phyloP scores from a whole-genome alignment of 2,888 invertebrate species.

The Cephalotes varians region DNA sequence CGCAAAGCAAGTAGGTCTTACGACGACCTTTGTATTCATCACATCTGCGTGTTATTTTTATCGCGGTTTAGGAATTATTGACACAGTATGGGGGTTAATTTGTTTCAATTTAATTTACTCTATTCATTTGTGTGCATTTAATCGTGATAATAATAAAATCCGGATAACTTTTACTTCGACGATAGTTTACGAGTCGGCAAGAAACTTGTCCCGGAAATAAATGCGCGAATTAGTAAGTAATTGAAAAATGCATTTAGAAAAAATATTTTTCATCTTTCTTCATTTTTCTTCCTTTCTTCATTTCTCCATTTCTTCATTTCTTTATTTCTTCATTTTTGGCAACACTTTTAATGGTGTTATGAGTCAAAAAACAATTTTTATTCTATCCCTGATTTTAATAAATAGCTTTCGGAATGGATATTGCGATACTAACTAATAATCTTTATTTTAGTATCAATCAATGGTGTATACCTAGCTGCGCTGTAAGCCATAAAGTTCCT shows the following conservation, averaged over 20 bases:
- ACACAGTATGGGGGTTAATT: background rate
- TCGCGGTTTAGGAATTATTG: background rate
- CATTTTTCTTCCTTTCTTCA: background rate
- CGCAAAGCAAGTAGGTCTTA: slow-evolving; percentile 21
- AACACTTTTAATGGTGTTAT: background rate
- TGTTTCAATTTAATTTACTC: slow-evolving; percentile 4
- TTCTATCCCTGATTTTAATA: background rate
- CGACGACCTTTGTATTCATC: slow-evolving; percentile 22
- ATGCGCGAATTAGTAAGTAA: background rate
- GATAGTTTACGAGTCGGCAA: background rate
- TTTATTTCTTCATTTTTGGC: background rate
- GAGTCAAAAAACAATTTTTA: background rate
- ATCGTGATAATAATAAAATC: background rate
- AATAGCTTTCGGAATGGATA: background rate
- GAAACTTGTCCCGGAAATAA: background rate
- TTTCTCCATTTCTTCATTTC: background rate
- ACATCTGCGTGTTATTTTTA: slow-evolving; percentile 29
- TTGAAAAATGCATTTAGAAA: background rate
- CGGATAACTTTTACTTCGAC: background rate
- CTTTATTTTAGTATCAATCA: background rate
- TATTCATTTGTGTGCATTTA: background rate
- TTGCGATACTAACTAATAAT: background rate
- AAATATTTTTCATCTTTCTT: background rate
- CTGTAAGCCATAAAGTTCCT: background rate
- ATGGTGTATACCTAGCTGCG: too few relatives aligned